Evolutionary conservation across 1,140 invertebrate genomes (phyloP).

Genomic region (Meloidogyne hapla): DNA sequence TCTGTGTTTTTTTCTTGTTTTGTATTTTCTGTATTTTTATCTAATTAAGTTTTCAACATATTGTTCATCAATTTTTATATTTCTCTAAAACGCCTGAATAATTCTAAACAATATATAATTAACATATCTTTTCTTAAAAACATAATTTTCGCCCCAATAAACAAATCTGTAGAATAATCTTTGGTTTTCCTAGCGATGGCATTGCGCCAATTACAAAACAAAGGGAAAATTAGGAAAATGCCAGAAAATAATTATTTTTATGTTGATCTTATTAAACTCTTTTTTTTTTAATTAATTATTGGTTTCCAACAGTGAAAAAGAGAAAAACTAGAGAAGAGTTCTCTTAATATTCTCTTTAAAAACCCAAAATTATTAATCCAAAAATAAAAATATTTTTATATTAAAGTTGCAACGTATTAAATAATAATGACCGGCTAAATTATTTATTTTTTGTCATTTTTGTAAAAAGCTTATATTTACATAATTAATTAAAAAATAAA

Average conservation of each 20-base stretch:
- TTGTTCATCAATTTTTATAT: no score
- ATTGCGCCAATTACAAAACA: background rate
- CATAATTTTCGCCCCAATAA: background rate
- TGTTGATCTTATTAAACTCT: background rate
- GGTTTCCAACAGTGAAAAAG: background rate
- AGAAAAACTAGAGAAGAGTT: background rate
- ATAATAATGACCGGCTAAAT: no score
- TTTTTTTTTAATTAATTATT: background rate
- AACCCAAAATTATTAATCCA: background rate
- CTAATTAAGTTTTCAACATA: no score
- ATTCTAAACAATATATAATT: background rate
- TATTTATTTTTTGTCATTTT: no score
- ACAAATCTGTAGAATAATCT: background rate
- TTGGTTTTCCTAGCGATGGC: background rate
- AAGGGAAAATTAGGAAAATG: background rate
- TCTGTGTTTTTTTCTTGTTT: no score
- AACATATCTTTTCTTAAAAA: background rate
- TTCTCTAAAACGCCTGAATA: background rate
- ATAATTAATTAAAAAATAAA: no score
- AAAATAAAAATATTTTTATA: background rate
- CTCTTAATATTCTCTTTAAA: background rate
- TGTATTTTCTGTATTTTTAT: background rate
- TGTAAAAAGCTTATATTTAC: no score
- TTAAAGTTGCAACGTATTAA: no score
- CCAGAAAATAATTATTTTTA: background rate